Evolutionary conservation across 2,797 vertebrate species (phyloP).

Genomic region (Mastacembelus armatus): DNA sequence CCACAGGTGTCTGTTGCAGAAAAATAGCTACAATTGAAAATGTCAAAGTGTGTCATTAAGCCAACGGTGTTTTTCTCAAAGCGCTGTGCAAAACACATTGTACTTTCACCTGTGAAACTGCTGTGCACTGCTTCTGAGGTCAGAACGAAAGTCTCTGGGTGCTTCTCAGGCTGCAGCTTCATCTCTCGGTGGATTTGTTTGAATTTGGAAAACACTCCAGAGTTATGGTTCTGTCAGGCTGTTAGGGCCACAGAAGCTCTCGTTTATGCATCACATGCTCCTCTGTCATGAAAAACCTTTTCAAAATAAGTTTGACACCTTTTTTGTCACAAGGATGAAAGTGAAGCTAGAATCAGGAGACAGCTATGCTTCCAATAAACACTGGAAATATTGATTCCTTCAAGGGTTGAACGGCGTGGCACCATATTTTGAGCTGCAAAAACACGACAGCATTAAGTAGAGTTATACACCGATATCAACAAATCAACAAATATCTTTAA

Average conservation of each 20-base stretch:
- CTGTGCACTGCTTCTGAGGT: neutral
- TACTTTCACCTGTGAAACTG: conserved; percentile 19
- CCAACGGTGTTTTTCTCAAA: conserved; percentile 21
- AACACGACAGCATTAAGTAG: neutral
- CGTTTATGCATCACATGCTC: neutral
- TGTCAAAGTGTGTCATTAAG: conserved; percentile 45
- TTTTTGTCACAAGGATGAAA: neutral
- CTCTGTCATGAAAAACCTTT: neutral
- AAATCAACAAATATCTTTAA: neutral
- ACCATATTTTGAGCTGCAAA: neutral
- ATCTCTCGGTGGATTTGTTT: conserved; percentile 1
- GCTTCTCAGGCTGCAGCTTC: conserved; percentile 4
- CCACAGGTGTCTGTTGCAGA: conserved; percentile 8
- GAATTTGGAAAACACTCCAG: conserved; percentile 8
- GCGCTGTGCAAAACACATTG: conserved; percentile 3
- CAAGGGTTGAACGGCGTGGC: too few relatives aligned
- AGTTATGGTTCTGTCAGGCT: neutral
- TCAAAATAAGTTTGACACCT: conserved; percentile 11
- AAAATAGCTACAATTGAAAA: conserved; percentile 31
- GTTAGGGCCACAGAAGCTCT: conserved; percentile 2
- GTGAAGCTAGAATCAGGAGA: neutral
- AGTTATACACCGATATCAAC: neutral
- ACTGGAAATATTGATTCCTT: neutral
- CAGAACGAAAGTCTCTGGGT: neutral
- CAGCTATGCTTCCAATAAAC: neutral